Evolutionary conservation across 2,888 invertebrate species (phyloP).

Genomic region (Cheilosia pagana): DNA sequence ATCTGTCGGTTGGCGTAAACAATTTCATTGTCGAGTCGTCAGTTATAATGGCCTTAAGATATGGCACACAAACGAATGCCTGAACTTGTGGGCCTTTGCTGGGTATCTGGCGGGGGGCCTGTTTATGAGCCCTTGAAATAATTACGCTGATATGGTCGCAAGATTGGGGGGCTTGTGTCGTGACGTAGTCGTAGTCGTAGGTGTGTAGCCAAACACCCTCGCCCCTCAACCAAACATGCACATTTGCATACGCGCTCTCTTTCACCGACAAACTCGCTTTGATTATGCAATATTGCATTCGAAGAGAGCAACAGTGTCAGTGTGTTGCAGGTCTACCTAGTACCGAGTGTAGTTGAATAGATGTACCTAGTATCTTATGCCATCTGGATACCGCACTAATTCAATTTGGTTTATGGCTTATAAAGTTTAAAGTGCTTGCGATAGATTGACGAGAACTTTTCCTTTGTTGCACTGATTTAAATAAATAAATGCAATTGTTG

Average conservation of each 20-base stretch:
- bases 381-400: not conserved
- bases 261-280: not conserved
- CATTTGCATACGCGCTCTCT: not conserved
- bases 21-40: conserved; percentile 20
- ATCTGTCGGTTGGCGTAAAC: conserved; percentile 20
- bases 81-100: not conserved
- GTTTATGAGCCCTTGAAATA: conserved; percentile 10
- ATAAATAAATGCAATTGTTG: not conserved
- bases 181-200: conserved; percentile 11
- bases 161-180: conserved; percentile 11
- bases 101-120: not conserved
- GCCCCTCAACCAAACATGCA: not conserved
- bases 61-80: conserved; percentile 4
- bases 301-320: not conserved
- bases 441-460: no score
- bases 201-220: not conserved
- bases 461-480: not conserved
- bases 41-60: conserved; percentile 24
- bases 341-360: not conserved
- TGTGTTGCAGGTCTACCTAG: not conserved
- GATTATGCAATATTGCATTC: conserved; percentile 8
- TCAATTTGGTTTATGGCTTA: no score
- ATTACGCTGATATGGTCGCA: not conserved
- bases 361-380: not conserved
- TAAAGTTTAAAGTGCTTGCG: no score